Percentiles rank a stretch among this genome's conserved stretches.
phyloP scores from a whole-genome alignment of 2,888 invertebrate genomes.

The Oligia strigilis region DNA sequence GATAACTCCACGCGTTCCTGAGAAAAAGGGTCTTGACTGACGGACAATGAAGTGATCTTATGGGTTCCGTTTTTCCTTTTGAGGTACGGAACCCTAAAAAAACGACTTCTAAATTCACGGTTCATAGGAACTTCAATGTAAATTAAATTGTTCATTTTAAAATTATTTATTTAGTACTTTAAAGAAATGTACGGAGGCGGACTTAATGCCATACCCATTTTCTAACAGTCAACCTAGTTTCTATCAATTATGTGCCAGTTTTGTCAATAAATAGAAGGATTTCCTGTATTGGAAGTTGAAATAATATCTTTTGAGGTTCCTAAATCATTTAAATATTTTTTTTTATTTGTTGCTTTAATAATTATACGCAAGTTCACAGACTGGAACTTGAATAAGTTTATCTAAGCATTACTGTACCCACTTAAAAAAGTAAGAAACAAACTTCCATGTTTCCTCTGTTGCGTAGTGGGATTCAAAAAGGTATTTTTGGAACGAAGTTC shows the following conservation, averaged over 20 bases:
- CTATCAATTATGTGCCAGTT: neutral
- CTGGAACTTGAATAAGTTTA: neutral
- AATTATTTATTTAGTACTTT: no score
- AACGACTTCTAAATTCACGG: neutral
- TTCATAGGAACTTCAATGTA: neutral
- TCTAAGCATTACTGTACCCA: conserved; percentile 71
- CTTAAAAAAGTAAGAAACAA: conserved; percentile 65
- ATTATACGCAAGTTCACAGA: neutral
- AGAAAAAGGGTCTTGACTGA: no score
- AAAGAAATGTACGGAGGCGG: no score
- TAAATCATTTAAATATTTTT: neutral
- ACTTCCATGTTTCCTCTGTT: conserved; percentile 43
- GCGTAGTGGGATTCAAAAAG: conserved; percentile 43
- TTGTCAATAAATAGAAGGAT: neutral
- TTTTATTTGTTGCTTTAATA: conserved; percentile 7
- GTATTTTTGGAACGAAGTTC: neutral
- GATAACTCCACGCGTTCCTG: no score
- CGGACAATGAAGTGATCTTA: no score
- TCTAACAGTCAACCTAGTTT: no score
- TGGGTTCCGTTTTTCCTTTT: no score
- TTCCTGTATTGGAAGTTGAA: neutral
- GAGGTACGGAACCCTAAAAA: neutral
- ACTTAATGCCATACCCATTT: no score
- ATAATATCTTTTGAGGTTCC: neutral
- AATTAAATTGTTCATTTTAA: neutral